Evolutionary conservation across 2,888 invertebrate species (phyloP).

Genomic region (Alcis repandata): DNA sequence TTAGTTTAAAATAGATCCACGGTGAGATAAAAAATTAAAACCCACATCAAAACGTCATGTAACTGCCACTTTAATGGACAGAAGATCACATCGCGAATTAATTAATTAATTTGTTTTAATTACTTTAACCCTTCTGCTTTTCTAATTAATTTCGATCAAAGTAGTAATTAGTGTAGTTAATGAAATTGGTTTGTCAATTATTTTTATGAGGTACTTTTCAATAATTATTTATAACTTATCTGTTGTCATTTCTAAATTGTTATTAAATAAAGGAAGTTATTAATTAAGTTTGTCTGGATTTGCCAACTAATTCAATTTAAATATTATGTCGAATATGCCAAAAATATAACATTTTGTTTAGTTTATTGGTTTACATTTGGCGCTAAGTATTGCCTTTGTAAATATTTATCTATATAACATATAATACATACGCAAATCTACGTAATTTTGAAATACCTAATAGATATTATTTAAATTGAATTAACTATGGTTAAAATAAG

Average conservation of each 20-base stretch:
- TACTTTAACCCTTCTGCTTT: slow-evolving; percentile 71
- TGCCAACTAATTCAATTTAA: too few relatives aligned
- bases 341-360: too few relatives aligned
- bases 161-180: slow-evolving; percentile 26
- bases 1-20: slow-evolving; percentile 34
- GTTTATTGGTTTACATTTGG: too few relatives aligned
- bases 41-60: slow-evolving; percentile 76
- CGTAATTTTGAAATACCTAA: too few relatives aligned
- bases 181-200: slow-evolving; percentile 26
- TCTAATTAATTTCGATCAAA: slow-evolving; percentile 49
- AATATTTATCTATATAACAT: too few relatives aligned
- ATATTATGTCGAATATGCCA: too few relatives aligned
- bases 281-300: too few relatives aligned
- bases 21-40: slow-evolving; percentile 55
- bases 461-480: too few relatives aligned
- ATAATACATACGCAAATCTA: too few relatives aligned
- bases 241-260: too few relatives aligned
- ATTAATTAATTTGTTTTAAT: slow-evolving; percentile 76
- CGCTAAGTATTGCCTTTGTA: too few relatives aligned
- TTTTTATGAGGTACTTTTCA: slow-evolving; percentile 7
- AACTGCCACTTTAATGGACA: slow-evolving; percentile 65
- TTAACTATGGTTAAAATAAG: background rate
- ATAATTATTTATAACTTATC: background rate
- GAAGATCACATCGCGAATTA: slow-evolving; percentile 65
- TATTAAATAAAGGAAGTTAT: too few relatives aligned